These are phyloP conservation scores for Alitta virens DNA, from an alignment of 2,888 invertebrate genomes.

Conservation along the genomic window DNA sequence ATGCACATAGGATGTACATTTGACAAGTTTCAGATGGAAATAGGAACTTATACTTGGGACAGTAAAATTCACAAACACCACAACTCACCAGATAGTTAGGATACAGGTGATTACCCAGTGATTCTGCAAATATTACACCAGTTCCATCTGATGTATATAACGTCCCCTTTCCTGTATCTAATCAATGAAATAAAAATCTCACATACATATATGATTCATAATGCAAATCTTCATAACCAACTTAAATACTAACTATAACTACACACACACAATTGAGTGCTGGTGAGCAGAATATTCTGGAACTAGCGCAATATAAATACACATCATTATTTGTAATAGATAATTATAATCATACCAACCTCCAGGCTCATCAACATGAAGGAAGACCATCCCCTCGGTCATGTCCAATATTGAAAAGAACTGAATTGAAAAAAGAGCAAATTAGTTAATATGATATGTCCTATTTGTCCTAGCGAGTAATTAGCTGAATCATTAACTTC, in stretches of 20 bases:
- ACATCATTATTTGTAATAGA: too few relatives aligned
- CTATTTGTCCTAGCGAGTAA: too few relatives aligned
- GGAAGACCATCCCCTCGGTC: conserved; percentile 49
- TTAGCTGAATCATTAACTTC: too few relatives aligned
- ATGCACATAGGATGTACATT: too few relatives aligned
- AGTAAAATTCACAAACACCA: too few relatives aligned
- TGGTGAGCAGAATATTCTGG: too few relatives aligned
- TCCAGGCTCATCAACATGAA: conserved; percentile 54
- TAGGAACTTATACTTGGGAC: too few relatives aligned
- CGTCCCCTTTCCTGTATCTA: conserved; percentile 54
- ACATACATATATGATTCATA: not conserved
- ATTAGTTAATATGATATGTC: too few relatives aligned
- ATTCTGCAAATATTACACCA: conserved; percentile 51
- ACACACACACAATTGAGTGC: too few relatives aligned
- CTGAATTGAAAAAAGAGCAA: conserved; percentile 39
- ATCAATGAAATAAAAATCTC: conserved; percentile 8
- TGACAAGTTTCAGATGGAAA: too few relatives aligned
- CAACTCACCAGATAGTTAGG: conserved; percentile 40
- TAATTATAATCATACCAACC: conserved; percentile 35
- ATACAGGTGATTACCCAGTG: conserved; percentile 49
- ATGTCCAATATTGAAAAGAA: conserved; percentile 55
- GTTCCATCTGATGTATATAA: conserved; percentile 50
- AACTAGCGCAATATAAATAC: too few relatives aligned
- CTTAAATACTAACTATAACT: not conserved
- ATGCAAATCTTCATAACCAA: not conserved